Evolutionary conservation across 2,888 invertebrate species (phyloP).

Genomic region (Ceratothoa steindachneri): DNA sequence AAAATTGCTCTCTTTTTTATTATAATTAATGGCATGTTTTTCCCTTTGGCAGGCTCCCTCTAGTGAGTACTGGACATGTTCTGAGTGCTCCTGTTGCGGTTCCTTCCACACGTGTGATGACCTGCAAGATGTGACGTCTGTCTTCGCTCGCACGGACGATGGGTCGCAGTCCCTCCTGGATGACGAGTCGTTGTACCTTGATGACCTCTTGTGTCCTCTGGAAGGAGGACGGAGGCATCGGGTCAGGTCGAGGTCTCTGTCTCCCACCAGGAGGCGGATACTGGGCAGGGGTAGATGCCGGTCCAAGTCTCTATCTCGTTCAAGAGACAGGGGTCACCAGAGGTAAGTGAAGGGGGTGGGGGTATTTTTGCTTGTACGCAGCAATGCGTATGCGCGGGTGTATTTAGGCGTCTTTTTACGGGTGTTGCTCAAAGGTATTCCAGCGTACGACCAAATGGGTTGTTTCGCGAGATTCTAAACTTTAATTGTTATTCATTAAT

Average conservation of each 20-base stretch:
- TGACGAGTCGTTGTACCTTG: background rate
- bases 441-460: no score
- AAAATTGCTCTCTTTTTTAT: no score
- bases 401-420: no score
- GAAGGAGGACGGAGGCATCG: background rate
- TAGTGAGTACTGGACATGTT: slow-evolving; percentile 39
- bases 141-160: background rate
- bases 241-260: background rate
- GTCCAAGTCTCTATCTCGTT: background rate
- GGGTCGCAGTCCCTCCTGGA: background rate
- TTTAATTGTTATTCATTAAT: no score
- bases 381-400: no score
- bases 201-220: background rate
- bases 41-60: background rate
- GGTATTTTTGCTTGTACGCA: no score
- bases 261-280: background rate
- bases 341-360: no score
- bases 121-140: background rate
- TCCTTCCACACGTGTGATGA: slow-evolving; percentile 14
- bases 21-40: no score
- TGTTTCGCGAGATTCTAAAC: no score
- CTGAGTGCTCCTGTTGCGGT: slow-evolving; percentile 22
- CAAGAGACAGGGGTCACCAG: background rate
- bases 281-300: background rate
- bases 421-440: no score